Base-by-base conservation (phyloP, 2,888 invertebrate genomes). In the Elegia similella region DNA sequence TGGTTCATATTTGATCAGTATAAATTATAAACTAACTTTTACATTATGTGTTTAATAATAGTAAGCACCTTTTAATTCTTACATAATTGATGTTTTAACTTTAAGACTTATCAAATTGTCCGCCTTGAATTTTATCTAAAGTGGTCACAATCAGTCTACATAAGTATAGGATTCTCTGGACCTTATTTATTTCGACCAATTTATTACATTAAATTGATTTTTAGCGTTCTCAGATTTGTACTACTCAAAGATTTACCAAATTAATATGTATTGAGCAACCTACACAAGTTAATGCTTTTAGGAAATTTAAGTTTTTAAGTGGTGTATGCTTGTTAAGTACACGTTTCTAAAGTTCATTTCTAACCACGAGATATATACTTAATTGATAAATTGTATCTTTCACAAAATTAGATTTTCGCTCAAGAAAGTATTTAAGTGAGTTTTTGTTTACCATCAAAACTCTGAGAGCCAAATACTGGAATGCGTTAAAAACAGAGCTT, bases 51-150 rank as follows among this genome's bases (percentile, higher is more conserved):
- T 42, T 15, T 47, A 29, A 50, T 56, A 64, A 62, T 58, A 62
- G 55, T 68, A 70, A 67, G 67, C 67, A 70, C 67, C 67, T 61
- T 60, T 62, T 62, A 64, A 61, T 47, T 58, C 62, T 54, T 52
- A 63, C 30, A 32, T 46, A 55, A 55, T 55, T 46, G 44, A 46
- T 55, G 47, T 47, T 47, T 47, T 3, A 30, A 16, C 32, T 15
- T 32, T 48, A 48, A 7, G 32, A 16, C 17, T 12, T 17, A 34
- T 50, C 50, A 34, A 50, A 34, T 38, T 7, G 30, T 30, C n/a
- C 32, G 48, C 7, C n/a, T 34, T 17, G 12, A 38, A 50, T n/a
- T 10, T 50, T 17, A 17, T 32, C 16, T 50, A 50, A 32, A 6
- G 50, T 50, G 50, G 50, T 50, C 50, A 34, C 50, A 10, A 17